Evolutionary conservation across 1,140 invertebrate species (phyloP).

Genomic region (Triops longicaudatus): DNA sequence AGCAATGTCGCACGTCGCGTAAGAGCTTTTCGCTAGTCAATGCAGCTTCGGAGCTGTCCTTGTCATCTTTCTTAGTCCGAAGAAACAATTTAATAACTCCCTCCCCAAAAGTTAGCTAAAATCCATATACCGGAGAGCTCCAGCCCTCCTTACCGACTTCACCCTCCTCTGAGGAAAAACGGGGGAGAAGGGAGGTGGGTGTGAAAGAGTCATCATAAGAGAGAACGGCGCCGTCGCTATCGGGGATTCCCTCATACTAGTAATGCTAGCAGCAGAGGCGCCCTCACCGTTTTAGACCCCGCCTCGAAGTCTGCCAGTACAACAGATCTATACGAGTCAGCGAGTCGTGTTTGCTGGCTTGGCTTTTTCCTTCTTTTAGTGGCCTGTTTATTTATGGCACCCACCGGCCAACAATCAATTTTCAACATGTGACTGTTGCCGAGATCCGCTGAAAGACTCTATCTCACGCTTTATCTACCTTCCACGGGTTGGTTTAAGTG

Average conservation of each 20-base stretch:
- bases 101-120: background rate
- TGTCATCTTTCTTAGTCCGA: background rate
- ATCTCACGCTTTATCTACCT: background rate
- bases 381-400: background rate
- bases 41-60: background rate
- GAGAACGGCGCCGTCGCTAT: background rate
- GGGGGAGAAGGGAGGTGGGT: background rate
- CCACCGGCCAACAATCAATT: background rate
- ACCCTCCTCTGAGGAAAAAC: background rate
- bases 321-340: background rate
- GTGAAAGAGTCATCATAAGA: background rate
- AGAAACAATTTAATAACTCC: background rate
- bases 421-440: background rate
- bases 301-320: conserved; percentile 8
- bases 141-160: background rate
- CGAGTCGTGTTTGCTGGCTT: background rate
- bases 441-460: background rate
- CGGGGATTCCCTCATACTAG: background rate
- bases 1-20: background rate
- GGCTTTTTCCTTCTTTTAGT: background rate
- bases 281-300: background rate
- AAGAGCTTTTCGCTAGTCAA: background rate
- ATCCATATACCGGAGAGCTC: background rate
- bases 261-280: background rate
- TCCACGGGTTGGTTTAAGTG: too few relatives aligned